Evolutionary conservation across 2,113 vertebrate species (phyloP), one percentile per base, ranked within the genome.

Genomic region (Cricetomys ansorgei): DNA sequence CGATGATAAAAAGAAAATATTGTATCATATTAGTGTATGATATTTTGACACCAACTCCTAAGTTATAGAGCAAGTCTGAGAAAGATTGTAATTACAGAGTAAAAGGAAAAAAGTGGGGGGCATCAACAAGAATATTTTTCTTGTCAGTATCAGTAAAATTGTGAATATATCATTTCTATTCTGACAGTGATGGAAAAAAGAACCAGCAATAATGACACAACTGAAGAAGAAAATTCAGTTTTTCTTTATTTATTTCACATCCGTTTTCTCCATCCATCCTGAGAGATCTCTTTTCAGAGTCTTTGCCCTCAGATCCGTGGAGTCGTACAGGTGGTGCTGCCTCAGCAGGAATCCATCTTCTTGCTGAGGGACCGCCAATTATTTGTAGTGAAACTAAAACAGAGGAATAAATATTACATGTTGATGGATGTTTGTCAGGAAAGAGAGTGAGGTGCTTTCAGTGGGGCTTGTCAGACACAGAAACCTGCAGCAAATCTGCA

Each of bases 391-490:
- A 97, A 98, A 97, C 92, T 97, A 96, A 98, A 98, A 97, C 94
- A 98, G 97, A 98, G 94, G 96, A 98, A 98, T 98, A 98, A 98
- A 98, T 98, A 98, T 98, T 98, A 98, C 97, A 98, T 98, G 97
- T 89, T 98, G 98, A 98, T 98, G 98, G 98, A 98, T 98, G 98
- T 96, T 98, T 98, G 96, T 99, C 98, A 98, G 95, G 94, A 97
- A 97, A 97, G 55, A 97, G 95, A 97, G 88, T 69, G 92, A 96
- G 97, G 86, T 95, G 79, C 96, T 98, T 98, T 98, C 97, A 98
- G 0, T 55, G 85, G 96, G 96, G 91, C 94, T 98, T 98, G 97
- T 98, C 98, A 98, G 98, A 98, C 96, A 97, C 95, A 97, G 96
- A 98, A 97, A 79, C 94, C 0, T 98, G 97, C 97, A 88, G 77